Base-by-base conservation (phyloP, 2,797 vertebrate species). In the Choloepus didactylus region DNA sequence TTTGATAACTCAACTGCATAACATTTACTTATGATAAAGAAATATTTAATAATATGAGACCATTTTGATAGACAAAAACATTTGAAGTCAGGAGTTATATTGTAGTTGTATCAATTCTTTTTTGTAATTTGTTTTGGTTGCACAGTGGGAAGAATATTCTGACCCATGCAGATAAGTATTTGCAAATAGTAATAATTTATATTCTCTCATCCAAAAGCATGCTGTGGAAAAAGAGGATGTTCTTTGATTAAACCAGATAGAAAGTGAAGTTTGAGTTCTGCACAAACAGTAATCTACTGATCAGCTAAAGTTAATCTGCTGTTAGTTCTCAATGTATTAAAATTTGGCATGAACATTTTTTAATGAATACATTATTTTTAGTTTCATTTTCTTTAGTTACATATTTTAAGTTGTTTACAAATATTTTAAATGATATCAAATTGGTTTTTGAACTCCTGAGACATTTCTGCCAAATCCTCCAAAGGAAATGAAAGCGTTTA, bases 81-180 rank as follows among this genome's bases (percentile, higher is more conserved):
- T 76, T 94, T 87, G 16, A 82, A 92, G 67, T 94, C 31, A 46
- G 38, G 19, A 85, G 29, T 85, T 82, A 66, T 44, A 29, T 66
- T 76, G 18, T 29, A 86, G 7, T 76, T 92, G 35, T 77, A 85
- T 59, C n/a, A 86, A 54, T 77, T 66, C 2, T 19, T 27, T 82
- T 82, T 41, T 44, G 0, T 87, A 96, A 95, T 92, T 96, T 93
- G 35, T 72, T 95, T 94, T 94, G 51, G 14, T 82, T 87, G 38
- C 4, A 69, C 14, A n/a, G 31, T 66, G 84, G 8, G 60, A 70
- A 92, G 73, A 83, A 38, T 90, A 94, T 84, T 92, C 49, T 84
- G 49, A 90, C n/a, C 31, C 31, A 77, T 51, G 87, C 27, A 85
- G 29, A 31, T 81, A 59, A 87, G 6, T 89, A 81, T 87, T 94